Percentiles rank a stretch among this genome's conserved stretches.
Evolutionary conservation across 2,888 invertebrate species (phyloP).

Genomic region (Thera obeliscata): DNA sequence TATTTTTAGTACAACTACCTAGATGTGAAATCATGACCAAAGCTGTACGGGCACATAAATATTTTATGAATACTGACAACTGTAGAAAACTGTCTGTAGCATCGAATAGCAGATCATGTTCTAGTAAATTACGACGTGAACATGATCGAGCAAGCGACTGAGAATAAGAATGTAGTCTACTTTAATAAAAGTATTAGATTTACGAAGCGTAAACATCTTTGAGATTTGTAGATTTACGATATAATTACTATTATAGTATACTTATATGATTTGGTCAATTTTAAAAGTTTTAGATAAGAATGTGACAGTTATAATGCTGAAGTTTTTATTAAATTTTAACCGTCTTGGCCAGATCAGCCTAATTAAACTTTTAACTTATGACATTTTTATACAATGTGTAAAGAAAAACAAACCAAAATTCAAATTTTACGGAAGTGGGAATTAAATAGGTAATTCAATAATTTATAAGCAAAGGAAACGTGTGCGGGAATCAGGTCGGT

Average conservation of each 20-base stretch:
- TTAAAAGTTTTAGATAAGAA: too few species aligned
- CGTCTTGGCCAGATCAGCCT: too few species aligned
- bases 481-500: constrained; percentile 30
- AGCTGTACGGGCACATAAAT: neutral
- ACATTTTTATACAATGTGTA: too few species aligned
- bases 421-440: too few species aligned
- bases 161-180: neutral
- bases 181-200: neutral
- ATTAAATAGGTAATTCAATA: constrained; percentile 11
- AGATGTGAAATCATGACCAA: neutral
- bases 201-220: too few species aligned
- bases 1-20: neutral
- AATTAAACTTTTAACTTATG: too few species aligned
- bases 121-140: constrained; percentile 13
- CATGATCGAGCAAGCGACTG: constrained; percentile 5
- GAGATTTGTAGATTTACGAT: too few species aligned
- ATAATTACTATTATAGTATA: too few species aligned
- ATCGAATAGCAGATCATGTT: constrained; percentile 10
- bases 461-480: constrained; percentile 36
- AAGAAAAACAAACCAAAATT: too few species aligned
- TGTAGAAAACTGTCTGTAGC: neutral
- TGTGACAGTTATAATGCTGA: too few species aligned
- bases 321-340: too few species aligned
- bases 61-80: neutral
- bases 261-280: too few species aligned